These are phyloP conservation scores for Drosophila teissieri DNA, from an alignment of 1,140 invertebrate genomes.

Conservation along the genomic window DNA sequence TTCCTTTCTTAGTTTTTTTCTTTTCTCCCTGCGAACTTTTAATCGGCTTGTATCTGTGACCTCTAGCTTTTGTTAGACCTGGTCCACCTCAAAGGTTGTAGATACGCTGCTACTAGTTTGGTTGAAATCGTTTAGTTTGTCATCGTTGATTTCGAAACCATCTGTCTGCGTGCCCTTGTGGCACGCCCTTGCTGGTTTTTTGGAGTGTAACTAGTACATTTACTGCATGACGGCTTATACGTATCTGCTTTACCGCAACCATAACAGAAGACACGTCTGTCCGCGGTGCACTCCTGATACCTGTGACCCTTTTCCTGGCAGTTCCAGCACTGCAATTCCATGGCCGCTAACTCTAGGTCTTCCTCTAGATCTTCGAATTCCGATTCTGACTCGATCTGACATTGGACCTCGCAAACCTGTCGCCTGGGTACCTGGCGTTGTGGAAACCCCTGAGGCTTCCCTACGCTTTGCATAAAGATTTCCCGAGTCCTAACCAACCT, in stretches of 20 bases:
- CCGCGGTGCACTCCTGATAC: not conserved
- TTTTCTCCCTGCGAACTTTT: no score
- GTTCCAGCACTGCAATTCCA: not conserved
- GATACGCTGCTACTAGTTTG: not conserved
- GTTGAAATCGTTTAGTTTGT: not conserved
- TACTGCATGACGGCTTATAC: not conserved
- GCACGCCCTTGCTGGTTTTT: not conserved
- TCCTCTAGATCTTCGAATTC: not conserved
- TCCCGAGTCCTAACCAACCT: no score
- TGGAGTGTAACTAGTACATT: not conserved
- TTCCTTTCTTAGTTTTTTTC: no score
- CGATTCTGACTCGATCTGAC: not conserved
- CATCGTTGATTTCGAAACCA: not conserved
- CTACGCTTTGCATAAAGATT: no score
- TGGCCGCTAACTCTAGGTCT: not conserved
- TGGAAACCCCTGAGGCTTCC: not conserved
- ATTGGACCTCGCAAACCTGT: not conserved
- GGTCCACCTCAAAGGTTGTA: no score
- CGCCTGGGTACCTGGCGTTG: not conserved
- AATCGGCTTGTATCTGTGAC: not conserved
- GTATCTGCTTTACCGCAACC: not conserved
- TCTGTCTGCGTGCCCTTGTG: not conserved
- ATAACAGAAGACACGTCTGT: not conserved
- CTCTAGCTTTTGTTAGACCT: no score
- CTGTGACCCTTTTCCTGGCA: not conserved